Base-by-base conservation (phyloP, 2,113 vertebrate species). In the Phoenicopterus ruber region DNA sequence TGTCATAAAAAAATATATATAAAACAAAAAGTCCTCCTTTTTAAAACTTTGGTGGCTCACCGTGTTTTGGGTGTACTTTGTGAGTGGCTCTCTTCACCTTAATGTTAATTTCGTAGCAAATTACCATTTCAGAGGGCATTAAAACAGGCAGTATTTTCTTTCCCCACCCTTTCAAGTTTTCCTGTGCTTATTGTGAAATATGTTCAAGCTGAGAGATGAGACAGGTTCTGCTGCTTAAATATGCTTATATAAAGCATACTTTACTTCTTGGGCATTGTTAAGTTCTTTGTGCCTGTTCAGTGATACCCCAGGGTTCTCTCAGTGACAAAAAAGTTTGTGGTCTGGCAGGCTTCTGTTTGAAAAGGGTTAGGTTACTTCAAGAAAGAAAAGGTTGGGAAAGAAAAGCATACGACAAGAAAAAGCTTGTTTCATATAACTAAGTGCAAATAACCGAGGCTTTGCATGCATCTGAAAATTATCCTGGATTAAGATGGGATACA, bases 191-290 rank as follows among this genome's bases (percentile, higher is more conserved):
- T 74, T 92, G 67, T 84, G 90, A 95, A 93, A 96, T 88, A 83
- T 11, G 26, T 70, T 90, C 55, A 78, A 81, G 29, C 38, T 42
- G 42, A 83, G 72, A 86, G 59, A 81, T 47, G 55, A 87, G 78
- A 82, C 95, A 94, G 76, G 94, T 93, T 97, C 77, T 94, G 31
- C 90, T 86, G 72, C 92, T 90, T 94, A 94, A 83, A 91, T 73
- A 84, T 78, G 83, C 59, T 92, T 67, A 81, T 77, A 73, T 70
- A 86, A 94, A 86, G 38, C 76, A 66, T 34, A 62, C 18, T 86
- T 90, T 80, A 49, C 38, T 93, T 90, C 67, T 83, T 66, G 59
- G 59, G 76, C 59, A 79, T 46, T 61, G 50, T 80, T 93, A 29
- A 16, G 21, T 50, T 90, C 82, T 95, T 93, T 93, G 49, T 92